Conservation (phyloP, 2,888 invertebrate species). For the Nysson spinosus region DNA sequence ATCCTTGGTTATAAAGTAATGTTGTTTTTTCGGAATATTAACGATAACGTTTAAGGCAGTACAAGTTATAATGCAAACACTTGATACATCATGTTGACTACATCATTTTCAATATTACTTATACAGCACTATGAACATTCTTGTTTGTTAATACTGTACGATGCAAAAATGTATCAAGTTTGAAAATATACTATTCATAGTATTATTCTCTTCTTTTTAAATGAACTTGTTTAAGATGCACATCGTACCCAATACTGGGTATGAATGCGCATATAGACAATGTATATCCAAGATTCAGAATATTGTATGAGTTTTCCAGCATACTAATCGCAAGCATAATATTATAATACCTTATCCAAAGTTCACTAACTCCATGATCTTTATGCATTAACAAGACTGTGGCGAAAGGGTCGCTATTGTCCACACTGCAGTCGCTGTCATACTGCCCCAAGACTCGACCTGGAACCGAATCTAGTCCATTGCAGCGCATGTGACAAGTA, state of each 20-base stretch:
- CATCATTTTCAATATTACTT: no score
- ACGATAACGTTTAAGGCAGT: no score
- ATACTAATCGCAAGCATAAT: conserved; percentile 19
- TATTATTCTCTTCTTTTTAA: no score
- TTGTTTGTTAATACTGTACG: no score
- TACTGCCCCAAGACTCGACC: conserved; percentile 83
- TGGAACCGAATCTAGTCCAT: conserved; percentile 79
- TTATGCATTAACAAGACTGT: conserved; percentile 79
- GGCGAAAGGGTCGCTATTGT: conserved; percentile 86
- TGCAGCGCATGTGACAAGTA: conserved; percentile 79
- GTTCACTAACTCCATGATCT: conserved; percentile 69
- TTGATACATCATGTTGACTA: no score
- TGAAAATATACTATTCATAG: no score
- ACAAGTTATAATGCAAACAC: no score
- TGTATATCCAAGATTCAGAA: conserved; percentile 16
- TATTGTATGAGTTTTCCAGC: conserved; percentile 7
- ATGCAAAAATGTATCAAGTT: no score
- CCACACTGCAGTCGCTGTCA: conserved; percentile 85
- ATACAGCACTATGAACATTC: no score
- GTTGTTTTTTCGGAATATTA: no score
- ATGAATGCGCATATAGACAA: background rate
- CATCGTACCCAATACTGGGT: no score
- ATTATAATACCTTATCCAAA: conserved; percentile 38
- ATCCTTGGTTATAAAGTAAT: conserved; percentile 6
- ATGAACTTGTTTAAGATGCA: no score